Percentiles rank a stretch among this genome's conserved stretches.
Conservation (phyloP, 2,797 vertebrate genomes). For the Poliocrania exsul region DNA sequence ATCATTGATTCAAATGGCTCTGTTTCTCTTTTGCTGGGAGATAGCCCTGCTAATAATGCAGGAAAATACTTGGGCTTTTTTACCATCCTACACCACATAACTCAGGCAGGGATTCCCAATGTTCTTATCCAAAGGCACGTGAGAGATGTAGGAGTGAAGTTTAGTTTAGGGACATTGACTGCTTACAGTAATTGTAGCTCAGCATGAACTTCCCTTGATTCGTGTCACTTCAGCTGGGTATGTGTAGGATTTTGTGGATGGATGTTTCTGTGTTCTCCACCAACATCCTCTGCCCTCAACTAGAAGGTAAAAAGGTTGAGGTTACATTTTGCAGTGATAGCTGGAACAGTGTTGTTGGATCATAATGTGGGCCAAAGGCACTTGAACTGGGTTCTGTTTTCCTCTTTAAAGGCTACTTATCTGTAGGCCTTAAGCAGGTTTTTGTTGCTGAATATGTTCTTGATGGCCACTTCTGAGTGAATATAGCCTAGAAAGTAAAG, state of each 20-base stretch:
- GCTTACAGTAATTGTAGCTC: background rate
- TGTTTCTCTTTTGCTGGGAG: background rate
- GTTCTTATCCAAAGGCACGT: rapidly evolving
- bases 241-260: background rate
- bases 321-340: background rate
- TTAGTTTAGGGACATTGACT: background rate
- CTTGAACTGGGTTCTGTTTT: background rate
- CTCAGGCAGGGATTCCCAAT: background rate
- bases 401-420: background rate
- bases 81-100: background rate
- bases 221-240: background rate
- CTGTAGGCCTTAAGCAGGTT: background rate
- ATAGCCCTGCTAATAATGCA: background rate
- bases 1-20: background rate
- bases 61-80: background rate
- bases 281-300: background rate
- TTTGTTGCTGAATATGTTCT: background rate
- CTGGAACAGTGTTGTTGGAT: background rate
- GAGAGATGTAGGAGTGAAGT: background rate
- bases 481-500: background rate
- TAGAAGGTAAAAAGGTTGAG: background rate
- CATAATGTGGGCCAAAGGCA: background rate
- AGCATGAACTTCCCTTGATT: background rate
- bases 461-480: background rate
- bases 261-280: background rate